A percentile compares a stretch with the other conserved stretches of the same genome.
These are phyloP conservation scores for Coecobrya sp. DNA, from an alignment of 2,888 invertebrate species.

Conservation along the genomic window DNA sequence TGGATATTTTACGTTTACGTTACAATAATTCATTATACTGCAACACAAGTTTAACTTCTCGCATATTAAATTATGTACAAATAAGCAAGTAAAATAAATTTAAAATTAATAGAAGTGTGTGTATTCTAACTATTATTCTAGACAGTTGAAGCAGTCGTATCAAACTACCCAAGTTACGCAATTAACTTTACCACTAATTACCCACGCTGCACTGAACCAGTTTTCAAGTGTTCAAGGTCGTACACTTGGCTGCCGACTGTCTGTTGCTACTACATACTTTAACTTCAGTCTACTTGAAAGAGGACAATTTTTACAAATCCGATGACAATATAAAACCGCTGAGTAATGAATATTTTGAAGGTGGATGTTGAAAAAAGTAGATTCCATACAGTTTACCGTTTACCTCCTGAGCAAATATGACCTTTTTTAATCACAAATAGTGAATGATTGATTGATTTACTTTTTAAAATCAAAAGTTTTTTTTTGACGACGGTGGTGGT, in stretches of 20 bases:
- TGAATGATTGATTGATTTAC: slow-evolving; percentile 24
- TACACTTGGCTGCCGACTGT: neutral
- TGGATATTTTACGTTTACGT: too few species aligned
- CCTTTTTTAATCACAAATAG: neutral
- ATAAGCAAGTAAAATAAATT: too few species aligned
- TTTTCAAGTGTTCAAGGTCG: slow-evolving; percentile 22
- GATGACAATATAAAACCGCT: slow-evolving; percentile 40
- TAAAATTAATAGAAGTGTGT: neutral
- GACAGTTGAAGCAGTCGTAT: neutral
- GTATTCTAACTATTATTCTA: too few species aligned
- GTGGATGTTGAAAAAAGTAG: neutral
- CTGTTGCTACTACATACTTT: neutral
- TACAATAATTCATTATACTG: too few species aligned
- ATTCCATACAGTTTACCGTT: neutral
- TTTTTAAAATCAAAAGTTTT: slow-evolving; percentile 3
- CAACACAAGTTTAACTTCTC: too few species aligned
- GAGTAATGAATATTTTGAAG: neutral
- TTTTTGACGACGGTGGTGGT: neutral
- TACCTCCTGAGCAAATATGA: neutral
- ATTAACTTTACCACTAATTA: slow-evolving; percentile 3
- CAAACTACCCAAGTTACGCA: neutral
- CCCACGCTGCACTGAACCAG: neutral
- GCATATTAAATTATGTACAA: too few species aligned
- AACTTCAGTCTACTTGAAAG: neutral
- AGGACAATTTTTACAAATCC: slow-evolving; percentile 2